A percentile compares a stretch with the other conserved stretches of the same genome.
Evolutionary conservation across 2,888 invertebrate species (phyloP).

Genomic region (Megamerina dolium): DNA sequence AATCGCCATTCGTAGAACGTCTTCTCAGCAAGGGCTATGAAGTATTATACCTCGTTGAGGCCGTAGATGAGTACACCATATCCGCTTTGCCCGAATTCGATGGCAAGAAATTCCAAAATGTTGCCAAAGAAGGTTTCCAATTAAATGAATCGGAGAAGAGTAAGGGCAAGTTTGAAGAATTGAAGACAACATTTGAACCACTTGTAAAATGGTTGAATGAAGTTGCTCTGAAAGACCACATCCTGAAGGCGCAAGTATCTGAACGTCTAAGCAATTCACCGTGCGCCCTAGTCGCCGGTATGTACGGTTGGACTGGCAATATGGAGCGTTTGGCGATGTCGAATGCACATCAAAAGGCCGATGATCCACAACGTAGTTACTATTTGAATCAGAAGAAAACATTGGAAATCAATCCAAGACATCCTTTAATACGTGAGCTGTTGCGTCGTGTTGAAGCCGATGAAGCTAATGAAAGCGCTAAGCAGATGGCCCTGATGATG

Average conservation of each 20-base stretch:
- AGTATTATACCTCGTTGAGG: slow-evolving; percentile 88
- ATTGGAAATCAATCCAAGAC: slow-evolving; percentile 94
- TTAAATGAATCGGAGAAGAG: slow-evolving; percentile 66
- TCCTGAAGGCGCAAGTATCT: slow-evolving; percentile 76
- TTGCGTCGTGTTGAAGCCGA: slow-evolving; percentile 74
- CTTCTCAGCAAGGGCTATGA: slow-evolving; percentile 90
- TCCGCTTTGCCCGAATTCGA: slow-evolving; percentile 96
- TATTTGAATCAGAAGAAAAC: slow-evolving; percentile 94
- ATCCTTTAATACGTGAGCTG: slow-evolving; percentile 90
- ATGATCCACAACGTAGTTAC: slow-evolving; percentile 82
- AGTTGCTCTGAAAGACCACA: slow-evolving; percentile 69
- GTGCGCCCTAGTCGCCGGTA: slow-evolving; percentile 91
- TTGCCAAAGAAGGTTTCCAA: slow-evolving; percentile 95
- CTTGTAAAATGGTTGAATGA: slow-evolving; percentile 85
- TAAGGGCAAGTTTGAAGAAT: slow-evolving; percentile 70
- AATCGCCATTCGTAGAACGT: slow-evolving; percentile 93
- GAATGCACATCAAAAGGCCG: slow-evolving; percentile 93
- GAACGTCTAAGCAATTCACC: slow-evolving; percentile 87
- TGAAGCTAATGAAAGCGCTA: slow-evolving; percentile 69
- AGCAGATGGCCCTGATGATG: slow-evolving; percentile 81
- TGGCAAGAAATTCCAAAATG: slow-evolving; percentile 98
- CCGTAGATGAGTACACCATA: slow-evolving; percentile 97
- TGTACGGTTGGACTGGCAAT: slow-evolving; percentile 99
- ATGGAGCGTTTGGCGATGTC: slow-evolving; percentile 95
- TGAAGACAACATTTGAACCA: slow-evolving; percentile 78